Conservation (phyloP, 2,888 invertebrate species). For the Hesperia comma region DNA sequence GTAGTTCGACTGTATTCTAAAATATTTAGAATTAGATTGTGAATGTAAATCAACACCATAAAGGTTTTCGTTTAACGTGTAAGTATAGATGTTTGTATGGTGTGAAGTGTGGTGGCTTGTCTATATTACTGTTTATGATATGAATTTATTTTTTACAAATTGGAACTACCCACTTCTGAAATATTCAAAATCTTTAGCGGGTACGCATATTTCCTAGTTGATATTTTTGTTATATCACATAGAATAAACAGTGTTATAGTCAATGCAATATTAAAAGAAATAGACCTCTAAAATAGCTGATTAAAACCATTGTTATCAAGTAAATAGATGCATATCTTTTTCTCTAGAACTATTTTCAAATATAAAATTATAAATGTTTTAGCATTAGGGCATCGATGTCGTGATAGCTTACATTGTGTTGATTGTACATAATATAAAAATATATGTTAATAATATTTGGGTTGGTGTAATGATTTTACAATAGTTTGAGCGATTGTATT, state of each 20-base stretch:
- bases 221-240: constrained; percentile 36
- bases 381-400: constrained; percentile 77
- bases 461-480: constrained; percentile 21
- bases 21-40: constrained; percentile 53
- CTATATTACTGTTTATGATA: constrained; percentile 64
- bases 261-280: constrained; percentile 49
- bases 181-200: background rate
- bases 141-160: constrained; percentile 27
- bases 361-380: constrained; percentile 71
- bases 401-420: constrained; percentile 72
- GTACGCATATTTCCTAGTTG: constrained; percentile 7
- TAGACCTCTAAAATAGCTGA: constrained; percentile 64
- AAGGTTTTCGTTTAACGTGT: constrained; percentile 54
- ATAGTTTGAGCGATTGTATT: constrained; percentile 24
- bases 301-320: constrained; percentile 71
- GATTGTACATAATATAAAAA: constrained; percentile 52
- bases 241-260: constrained; percentile 69
- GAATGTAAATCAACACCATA: constrained; percentile 32
- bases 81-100: constrained; percentile 68
- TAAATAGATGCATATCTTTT: constrained; percentile 83
- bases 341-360: constrained; percentile 81
- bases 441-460: constrained; percentile 22
- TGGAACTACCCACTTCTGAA: constrained; percentile 20
- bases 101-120: constrained; percentile 58
- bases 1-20: constrained; percentile 31